phyloP scores from a whole-genome alignment of 2,113 vertebrate species.

The Sclerurus mexicanus region DNA sequence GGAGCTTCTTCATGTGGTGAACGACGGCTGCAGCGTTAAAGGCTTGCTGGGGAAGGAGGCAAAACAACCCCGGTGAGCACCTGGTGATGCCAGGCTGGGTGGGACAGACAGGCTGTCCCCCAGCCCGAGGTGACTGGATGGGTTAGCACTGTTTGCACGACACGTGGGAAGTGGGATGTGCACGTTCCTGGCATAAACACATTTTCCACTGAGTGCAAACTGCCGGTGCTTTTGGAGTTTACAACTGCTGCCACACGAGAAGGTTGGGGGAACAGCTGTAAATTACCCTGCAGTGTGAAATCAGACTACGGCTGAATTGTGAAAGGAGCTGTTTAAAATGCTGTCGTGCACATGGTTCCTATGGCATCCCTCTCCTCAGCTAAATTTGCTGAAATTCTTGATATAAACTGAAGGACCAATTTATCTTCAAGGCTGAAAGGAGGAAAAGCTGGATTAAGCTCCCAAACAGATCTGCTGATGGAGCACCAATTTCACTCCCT shows the following conservation, averaged over 20 bases:
- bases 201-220: rapidly evolving
- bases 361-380: not conserved
- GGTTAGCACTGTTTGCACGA: not conserved
- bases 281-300: not conserved
- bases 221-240: not conserved
- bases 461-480: not conserved
- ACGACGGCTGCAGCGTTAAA: constrained; percentile 84
- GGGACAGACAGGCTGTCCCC: not conserved
- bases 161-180: rapidly evolving
- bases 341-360: not conserved
- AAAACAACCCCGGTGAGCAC: not conserved
- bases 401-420: not conserved
- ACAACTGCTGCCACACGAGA: not conserved
- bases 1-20: constrained; percentile 89
- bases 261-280: not conserved
- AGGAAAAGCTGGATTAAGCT: not conserved
- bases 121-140: not conserved
- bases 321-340: not conserved
- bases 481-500: not conserved
- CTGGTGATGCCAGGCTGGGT: not conserved
- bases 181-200: rapidly evolving
- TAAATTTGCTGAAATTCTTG: not conserved
- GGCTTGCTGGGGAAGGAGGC: constrained; percentile 79
- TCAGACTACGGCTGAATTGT: not conserved
- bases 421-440: not conserved